These are phyloP conservation scores for Odobenus rosmarus DNA, from an alignment of 2,113 vertebrate species.

Conservation along the genomic window DNA sequence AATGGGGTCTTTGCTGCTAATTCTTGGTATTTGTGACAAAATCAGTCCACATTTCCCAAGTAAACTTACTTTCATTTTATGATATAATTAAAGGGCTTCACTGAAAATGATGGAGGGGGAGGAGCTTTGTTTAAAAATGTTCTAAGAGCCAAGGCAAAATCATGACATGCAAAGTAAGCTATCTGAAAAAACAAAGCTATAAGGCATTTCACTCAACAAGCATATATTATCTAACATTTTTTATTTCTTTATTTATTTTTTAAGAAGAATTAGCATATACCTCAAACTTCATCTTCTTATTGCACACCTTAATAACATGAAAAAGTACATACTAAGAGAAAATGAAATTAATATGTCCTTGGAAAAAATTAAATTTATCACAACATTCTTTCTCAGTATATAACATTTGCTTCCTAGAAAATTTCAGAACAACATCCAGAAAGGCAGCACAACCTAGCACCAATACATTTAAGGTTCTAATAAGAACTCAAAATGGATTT, in stretches of 20 bases:
- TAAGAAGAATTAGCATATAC: neutral
- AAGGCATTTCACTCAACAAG: neutral
- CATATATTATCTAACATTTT: neutral
- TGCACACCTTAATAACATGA: neutral
- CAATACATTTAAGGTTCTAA: neutral
- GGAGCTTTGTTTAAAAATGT: neutral
- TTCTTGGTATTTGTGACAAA: neutral
- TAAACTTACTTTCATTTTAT: slow-evolving; percentile 21
- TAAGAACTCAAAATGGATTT: neutral
- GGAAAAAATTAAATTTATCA: slow-evolving; percentile 28
- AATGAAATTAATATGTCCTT: neutral
- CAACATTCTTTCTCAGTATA: neutral
- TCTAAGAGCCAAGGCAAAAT: slow-evolving; percentile 18
- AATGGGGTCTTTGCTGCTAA: slow-evolving; percentile 9
- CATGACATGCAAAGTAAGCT: neutral
- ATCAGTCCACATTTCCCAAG: neutral
- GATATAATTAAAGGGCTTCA: neutral
- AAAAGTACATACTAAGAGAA: slow-evolving; percentile 27
- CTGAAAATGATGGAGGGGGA: accelerated
- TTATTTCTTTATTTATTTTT: neutral
- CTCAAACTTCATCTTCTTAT: slow-evolving; percentile 26
- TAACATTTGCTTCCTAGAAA: neutral
- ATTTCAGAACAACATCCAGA: neutral
- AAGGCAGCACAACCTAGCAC: neutral
- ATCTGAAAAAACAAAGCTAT: neutral